A percentile compares a stretch with the other conserved stretches of the same genome.
Evolutionary conservation across 37 sponge, comb jelly and placozoan species (phyloP).

Genomic region (Diacarnus erythraeanus): DNA sequence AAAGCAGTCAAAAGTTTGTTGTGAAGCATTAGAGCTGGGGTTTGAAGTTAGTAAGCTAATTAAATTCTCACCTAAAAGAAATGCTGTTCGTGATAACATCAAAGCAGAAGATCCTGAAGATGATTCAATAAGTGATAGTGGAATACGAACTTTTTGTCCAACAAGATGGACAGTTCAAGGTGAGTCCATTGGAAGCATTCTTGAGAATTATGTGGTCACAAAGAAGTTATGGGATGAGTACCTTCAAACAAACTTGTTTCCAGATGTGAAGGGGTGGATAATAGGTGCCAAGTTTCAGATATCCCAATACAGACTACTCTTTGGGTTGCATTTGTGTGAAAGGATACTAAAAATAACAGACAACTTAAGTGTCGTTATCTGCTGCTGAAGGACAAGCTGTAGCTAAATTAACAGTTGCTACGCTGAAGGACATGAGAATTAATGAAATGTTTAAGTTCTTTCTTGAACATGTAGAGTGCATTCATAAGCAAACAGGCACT

Average conservation of each 20-base stretch:
- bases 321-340: conserved; percentile 69
- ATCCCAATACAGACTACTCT: conserved; percentile 38
- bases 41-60: conserved; percentile 61
- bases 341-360: conserved; percentile 61
- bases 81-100: conserved; percentile 45
- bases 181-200: conserved; percentile 29
- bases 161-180: conserved; percentile 57
- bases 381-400: conserved; percentile 62
- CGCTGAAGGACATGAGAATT: conserved; percentile 57
- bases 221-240: conserved; percentile 65
- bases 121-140: conserved; percentile 23
- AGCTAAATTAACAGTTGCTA: conserved; percentile 53
- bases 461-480: too few relatives aligned
- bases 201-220: conserved; percentile 33
- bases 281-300: conserved; percentile 62
- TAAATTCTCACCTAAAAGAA: conserved; percentile 69
- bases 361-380: conserved; percentile 69
- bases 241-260: conserved; percentile 40
- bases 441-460: too few relatives aligned
- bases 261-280: conserved; percentile 71
- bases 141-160: conserved; percentile 51
- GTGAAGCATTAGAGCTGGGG: conserved; percentile 55
- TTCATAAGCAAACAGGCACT: too few relatives aligned
- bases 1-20: conserved; percentile 45
- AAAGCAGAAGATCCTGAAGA: conserved; percentile 31